Conservation (phyloP, 2,113 vertebrate species). For the Apodemus sylvaticus region DNA sequence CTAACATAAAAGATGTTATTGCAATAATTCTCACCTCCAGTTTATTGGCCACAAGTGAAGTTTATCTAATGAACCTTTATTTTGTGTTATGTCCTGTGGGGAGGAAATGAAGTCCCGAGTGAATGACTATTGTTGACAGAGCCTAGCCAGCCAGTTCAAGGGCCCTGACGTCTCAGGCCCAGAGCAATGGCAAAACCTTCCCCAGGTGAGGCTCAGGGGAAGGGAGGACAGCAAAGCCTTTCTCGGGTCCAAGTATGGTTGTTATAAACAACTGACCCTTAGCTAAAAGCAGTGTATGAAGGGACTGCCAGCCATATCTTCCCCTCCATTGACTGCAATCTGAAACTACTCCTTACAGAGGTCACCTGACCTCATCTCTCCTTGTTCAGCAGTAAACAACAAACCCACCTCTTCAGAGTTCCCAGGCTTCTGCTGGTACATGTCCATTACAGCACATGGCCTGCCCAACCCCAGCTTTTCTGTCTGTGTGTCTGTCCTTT, state of each 20-base stretch:
- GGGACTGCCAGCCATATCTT: not conserved
- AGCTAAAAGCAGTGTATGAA: not conserved
- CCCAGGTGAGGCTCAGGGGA: not conserved
- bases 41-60: not conserved
- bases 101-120: not conserved
- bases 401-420: not conserved
- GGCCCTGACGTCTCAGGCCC: not conserved
- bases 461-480: not conserved
- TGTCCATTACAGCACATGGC: not conserved
- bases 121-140: not conserved
- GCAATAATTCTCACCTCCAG: not conserved
- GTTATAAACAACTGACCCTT: not conserved
- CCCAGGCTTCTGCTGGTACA: not conserved
- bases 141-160: not conserved
- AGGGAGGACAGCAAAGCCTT: not conserved
- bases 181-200: not conserved
- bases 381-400: not conserved
- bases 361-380: not conserved
- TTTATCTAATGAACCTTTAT: not conserved
- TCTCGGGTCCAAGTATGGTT: not conserved
- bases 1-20: not conserved
- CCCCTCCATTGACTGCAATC: not conserved
- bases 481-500: not conserved
- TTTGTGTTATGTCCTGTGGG: not conserved
- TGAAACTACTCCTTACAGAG: not conserved